Evolutionary conservation across 2,888 invertebrate species (phyloP), one percentile per base, ranked within the genome.

Genomic region (Ectobius pallidus): DNA sequence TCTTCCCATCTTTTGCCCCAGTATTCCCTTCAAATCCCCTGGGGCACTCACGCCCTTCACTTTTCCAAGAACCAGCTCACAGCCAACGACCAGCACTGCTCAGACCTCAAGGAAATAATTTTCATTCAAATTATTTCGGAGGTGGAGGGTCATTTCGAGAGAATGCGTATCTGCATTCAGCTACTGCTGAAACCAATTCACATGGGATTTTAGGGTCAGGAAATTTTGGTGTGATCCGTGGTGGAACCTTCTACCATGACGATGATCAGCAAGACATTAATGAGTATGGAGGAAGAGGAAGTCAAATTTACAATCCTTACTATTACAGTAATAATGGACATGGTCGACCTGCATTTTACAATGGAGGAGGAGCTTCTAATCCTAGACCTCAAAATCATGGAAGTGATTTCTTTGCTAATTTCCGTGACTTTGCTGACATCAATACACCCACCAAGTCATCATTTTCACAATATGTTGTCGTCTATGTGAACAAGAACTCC

Each of bases 351-450:
- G 88, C 90, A 0, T 84, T 83, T 69, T 88, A 88, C 76, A 61
- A 65, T 16, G 72, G 72, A 25, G 70, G 65, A 22, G 85, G 85
- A 27, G 87, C 88, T 77, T 87, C 88, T 0, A 93, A 93, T 79
- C 91, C 92, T 0, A 88, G 90, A 79, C 91, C 91, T 3, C 91
- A 92, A 68, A 90, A 91, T 77, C 89, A 92, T 30, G 81, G 81
- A 2, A 83, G 91, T 73, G 94, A 95, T 79, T 95, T 95, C 80
- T 95, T 95, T 80, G 93, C 94, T 3, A 94, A 95, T 80, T 95
- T 95, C 84, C 88, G 93, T 78, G 95, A 95, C 81, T 95, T 95
- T 79, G 95, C 95, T 0, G 95, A 95, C 78, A 95, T 95, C 70
- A 95, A 94, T 75, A 90, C 93, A 2, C 93, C 94, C 0, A 88